phyloP scores from a whole-genome alignment of 1,140 invertebrate species.

The Holcopasites calliopsidis region DNA sequence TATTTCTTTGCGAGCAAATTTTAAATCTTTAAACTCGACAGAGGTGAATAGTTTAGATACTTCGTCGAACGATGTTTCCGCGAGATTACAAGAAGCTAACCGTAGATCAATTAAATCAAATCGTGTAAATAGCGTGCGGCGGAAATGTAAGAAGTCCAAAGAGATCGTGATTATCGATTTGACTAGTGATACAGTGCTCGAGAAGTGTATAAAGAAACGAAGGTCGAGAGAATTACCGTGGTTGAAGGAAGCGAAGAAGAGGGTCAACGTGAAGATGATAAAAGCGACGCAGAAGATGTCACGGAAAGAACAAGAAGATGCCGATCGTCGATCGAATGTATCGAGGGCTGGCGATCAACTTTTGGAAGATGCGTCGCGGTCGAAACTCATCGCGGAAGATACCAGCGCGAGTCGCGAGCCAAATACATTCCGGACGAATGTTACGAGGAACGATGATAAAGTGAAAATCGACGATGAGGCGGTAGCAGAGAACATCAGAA shows the following conservation, averaged over 20 bases:
- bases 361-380: constrained; percentile 28
- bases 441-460: not conserved
- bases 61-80: constrained; percentile 56
- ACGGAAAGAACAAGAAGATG: not conserved
- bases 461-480: constrained; percentile 1
- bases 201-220: constrained; percentile 63
- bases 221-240: constrained; percentile 61
- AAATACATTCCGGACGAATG: not conserved
- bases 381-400: not conserved
- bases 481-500: constrained; percentile 6
- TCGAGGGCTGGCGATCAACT: constrained; percentile 23
- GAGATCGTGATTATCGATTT: constrained; percentile 73
- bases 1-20: constrained; percentile 41
- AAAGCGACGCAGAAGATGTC: constrained; percentile 46
- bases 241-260: constrained; percentile 66
- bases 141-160: constrained; percentile 57
- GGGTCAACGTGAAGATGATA: constrained; percentile 41
- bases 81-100: constrained; percentile 28
- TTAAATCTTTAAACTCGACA: constrained; percentile 44
- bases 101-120: constrained; percentile 42
- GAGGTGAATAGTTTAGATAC: constrained; percentile 46
- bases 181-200: constrained; percentile 63
- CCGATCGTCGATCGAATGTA: not conserved
- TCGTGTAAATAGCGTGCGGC: constrained; percentile 42
- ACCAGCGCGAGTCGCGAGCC: constrained; percentile 16